These are phyloP conservation scores for Lepilemur septentrionalis DNA, from an alignment of 2,797 vertebrate species.

Conservation along the genomic window DNA sequence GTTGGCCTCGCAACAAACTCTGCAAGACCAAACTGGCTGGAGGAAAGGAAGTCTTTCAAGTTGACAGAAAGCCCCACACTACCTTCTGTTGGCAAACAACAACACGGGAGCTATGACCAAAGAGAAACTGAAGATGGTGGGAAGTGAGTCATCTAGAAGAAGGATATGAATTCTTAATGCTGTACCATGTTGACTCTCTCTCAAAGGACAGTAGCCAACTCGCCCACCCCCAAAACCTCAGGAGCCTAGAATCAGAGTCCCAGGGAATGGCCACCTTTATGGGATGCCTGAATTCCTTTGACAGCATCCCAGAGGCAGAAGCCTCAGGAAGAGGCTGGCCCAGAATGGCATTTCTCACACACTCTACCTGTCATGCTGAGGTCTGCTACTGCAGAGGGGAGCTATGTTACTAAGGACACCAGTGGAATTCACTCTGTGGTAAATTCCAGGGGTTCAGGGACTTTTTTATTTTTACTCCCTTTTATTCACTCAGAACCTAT, in stretches of 20 bases:
- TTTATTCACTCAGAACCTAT: neutral
- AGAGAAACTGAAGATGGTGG: neutral
- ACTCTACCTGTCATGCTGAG: neutral
- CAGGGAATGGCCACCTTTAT: neutral
- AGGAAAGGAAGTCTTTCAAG: constrained; percentile 41
- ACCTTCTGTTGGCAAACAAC: neutral
- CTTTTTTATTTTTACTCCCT: neutral
- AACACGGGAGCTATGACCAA: neutral
- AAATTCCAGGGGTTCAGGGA: neutral
- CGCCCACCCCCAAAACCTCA: neutral
- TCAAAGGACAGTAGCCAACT: neutral
- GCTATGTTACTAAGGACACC: neutral
- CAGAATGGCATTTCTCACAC: fast-evolving
- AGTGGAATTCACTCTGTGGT: neutral
- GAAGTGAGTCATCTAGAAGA: neutral
- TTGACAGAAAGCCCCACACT: constrained; percentile 26
- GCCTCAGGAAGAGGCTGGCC: neutral
- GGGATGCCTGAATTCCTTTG: neutral
- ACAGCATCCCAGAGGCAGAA: neutral
- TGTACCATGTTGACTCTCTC: neutral
- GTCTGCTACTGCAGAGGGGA: neutral
- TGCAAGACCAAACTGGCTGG: neutral
- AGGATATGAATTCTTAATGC: neutral
- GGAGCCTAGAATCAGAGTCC: neutral
- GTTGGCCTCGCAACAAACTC: neutral